Evolutionary conservation across 2,888 invertebrate genomes (phyloP).

Genomic region (Pollenia amentaria): DNA sequence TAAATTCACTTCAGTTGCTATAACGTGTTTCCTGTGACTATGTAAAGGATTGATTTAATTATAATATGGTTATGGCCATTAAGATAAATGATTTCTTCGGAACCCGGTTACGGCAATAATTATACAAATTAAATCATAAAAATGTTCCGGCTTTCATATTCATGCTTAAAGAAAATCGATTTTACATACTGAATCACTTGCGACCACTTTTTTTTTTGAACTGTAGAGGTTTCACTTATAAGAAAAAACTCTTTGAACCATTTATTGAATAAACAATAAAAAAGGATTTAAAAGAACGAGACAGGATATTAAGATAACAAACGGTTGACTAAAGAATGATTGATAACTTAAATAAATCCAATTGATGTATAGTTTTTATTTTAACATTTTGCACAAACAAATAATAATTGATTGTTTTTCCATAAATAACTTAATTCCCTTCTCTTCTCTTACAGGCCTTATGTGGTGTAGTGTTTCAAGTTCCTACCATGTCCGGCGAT

Average conservation of each 20-base stretch:
- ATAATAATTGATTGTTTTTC: slow-evolving; percentile 38
- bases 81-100: too few relatives aligned
- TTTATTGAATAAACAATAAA: slow-evolving; percentile 77
- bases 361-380: slow-evolving; percentile 6
- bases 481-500: slow-evolving; percentile 95
- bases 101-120: too few relatives aligned
- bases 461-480: slow-evolving; percentile 95
- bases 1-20: too few relatives aligned
- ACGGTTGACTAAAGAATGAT: slow-evolving; percentile 57
- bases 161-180: too few relatives aligned
- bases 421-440: slow-evolving; percentile 24
- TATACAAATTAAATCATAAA: too few relatives aligned
- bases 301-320: slow-evolving; percentile 75
- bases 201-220: too few relatives aligned
- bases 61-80: too few relatives aligned
- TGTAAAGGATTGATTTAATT: too few relatives aligned
- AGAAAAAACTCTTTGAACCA: slow-evolving; percentile 41
- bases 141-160: too few relatives aligned
- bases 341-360: slow-evolving; percentile 38
- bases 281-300: slow-evolving; percentile 78
- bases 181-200: too few relatives aligned
- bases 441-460: slow-evolving; percentile 89
- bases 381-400: background rate
- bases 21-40: too few relatives aligned
- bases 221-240: slow-evolving; percentile 72